These are phyloP conservation scores for Poeciliopsis turrubarensis DNA, from an alignment of 2,113 vertebrate genomes.

Conservation along the genomic window DNA sequence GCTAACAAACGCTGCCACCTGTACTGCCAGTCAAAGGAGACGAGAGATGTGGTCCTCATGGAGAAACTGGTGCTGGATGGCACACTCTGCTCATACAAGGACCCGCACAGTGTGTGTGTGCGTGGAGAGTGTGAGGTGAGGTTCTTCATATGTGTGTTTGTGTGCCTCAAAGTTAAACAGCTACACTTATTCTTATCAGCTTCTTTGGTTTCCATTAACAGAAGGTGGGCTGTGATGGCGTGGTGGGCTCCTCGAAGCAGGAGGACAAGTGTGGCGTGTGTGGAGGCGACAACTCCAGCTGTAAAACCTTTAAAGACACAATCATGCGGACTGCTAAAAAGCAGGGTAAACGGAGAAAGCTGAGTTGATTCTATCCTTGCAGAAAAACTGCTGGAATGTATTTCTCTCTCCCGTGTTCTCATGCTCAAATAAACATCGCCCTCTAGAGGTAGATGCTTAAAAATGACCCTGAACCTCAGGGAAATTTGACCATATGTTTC, in stretches of 20 bases:
- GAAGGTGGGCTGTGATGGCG: conserved; percentile 97
- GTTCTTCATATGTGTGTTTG: neutral
- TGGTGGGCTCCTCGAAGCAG: conserved; percentile 90
- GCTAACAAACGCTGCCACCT: conserved; percentile 94
- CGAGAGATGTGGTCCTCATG: conserved; percentile 88
- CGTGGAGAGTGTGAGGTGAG: conserved; percentile 92
- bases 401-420: neutral
- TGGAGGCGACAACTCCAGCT: conserved; percentile 92
- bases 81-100: conserved; percentile 96
- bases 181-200: conserved; percentile 3
- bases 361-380: neutral
- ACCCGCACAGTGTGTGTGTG: conserved; percentile 93
- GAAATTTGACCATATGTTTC: conserved; percentile 18
- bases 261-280: conserved; percentile 97
- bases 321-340: conserved; percentile 89
- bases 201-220: conserved; percentile 65
- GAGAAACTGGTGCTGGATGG: conserved; percentile 89
- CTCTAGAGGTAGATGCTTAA: conserved; percentile 55
- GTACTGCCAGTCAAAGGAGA: conserved; percentile 92
- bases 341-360: conserved; percentile 77
- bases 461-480: conserved; percentile 11
- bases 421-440: conserved; percentile 55
- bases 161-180: neutral
- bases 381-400: conserved; percentile 13
- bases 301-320: conserved; percentile 92